A percentile compares a stretch with the other conserved stretches of the same genome.
These are phyloP conservation scores for Lasioglossum marginatum DNA, from an alignment of 2,888 invertebrate genomes.

Conservation along the genomic window DNA sequence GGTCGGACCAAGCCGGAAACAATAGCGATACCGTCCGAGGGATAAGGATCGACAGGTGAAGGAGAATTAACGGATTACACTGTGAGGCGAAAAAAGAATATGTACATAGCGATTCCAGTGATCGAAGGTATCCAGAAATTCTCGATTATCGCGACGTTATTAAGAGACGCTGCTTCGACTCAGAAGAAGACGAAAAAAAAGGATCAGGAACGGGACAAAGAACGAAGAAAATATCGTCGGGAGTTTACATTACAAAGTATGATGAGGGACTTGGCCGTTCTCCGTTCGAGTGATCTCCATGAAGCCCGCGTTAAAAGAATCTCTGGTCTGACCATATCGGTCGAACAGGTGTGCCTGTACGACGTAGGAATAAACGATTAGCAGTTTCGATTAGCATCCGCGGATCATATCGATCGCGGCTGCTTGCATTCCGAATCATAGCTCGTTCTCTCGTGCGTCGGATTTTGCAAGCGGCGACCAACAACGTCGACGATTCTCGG, in stretches of 20 bases:
- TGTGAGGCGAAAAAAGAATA: background rate
- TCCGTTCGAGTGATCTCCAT: slow-evolving; percentile 65
- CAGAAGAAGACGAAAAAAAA: background rate
- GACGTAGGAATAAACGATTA: slow-evolving; percentile 74
- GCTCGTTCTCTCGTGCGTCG: background rate
- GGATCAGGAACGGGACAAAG: slow-evolving; percentile 35
- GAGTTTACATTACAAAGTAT: slow-evolving; percentile 72
- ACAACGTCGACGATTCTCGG: background rate
- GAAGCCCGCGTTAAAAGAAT: slow-evolving; percentile 74
- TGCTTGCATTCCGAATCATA: slow-evolving; percentile 66
- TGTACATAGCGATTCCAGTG: background rate
- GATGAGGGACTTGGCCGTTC: slow-evolving; percentile 68
- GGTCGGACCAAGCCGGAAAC: slow-evolving; percentile 6
- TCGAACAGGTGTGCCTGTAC: slow-evolving; percentile 77
- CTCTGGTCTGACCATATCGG: slow-evolving; percentile 75
- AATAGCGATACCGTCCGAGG: slow-evolving; percentile 26
- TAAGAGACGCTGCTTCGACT: slow-evolving; percentile 23
- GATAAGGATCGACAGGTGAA: slow-evolving; percentile 56
- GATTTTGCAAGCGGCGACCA: slow-evolving; percentile 54
- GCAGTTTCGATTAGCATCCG: slow-evolving; percentile 72
- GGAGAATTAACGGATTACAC: slow-evolving; percentile 38
- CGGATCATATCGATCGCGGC: slow-evolving; percentile 72
- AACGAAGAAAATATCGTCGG: slow-evolving; percentile 51
- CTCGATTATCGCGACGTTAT: slow-evolving; percentile 27
- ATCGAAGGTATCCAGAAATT: background rate